Conservation (phyloP, 2,888 invertebrate genomes). For the Coleophora flavipennella region DNA sequence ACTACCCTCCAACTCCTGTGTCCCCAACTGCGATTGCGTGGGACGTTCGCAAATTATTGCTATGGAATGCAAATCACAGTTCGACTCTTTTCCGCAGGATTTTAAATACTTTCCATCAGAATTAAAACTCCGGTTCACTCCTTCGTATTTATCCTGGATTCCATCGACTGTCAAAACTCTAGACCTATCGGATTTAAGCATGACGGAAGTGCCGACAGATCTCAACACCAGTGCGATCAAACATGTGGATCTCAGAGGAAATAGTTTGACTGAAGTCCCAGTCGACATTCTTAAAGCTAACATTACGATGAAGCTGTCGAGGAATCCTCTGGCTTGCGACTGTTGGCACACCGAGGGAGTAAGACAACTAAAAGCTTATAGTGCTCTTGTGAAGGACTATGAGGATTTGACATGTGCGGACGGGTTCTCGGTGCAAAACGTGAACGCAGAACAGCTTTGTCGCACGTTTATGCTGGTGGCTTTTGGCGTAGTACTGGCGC, state of each 20-base stretch:
- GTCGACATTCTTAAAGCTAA: slow-evolving; percentile 6
- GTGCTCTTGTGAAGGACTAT: slow-evolving; percentile 14
- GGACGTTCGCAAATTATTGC: slow-evolving; percentile 3
- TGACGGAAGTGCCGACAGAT: slow-evolving; percentile 8
- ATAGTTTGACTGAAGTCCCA: slow-evolving; percentile 14
- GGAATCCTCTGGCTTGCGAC: slow-evolving; percentile 21
- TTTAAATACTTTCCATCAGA: not conserved
- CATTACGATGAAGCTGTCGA: slow-evolving; percentile 12
- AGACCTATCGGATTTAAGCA: slow-evolving; percentile 14
- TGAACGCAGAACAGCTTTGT: slow-evolving; percentile 21
- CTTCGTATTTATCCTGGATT: no score
- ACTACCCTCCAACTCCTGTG: slow-evolving; percentile 5
- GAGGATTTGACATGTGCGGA: slow-evolving; percentile 12
- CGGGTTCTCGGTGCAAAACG: slow-evolving; percentile 5
- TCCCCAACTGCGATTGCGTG: slow-evolving; percentile 8
- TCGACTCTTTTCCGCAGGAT: not conserved
- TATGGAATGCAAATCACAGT: slow-evolving; percentile 5
- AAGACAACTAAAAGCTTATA: slow-evolving; percentile 5
- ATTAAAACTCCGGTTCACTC: not conserved
- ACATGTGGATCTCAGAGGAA: slow-evolving; percentile 16
- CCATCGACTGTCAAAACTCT: not conserved
- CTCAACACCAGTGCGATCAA: not conserved
- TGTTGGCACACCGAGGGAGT: slow-evolving; percentile 15
- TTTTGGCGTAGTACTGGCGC: slow-evolving; percentile 12
- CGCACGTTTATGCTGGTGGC: slow-evolving; percentile 13